phyloP scores from a whole-genome alignment of 2,888 invertebrate genomes.

The Plagiodera versicolora region DNA sequence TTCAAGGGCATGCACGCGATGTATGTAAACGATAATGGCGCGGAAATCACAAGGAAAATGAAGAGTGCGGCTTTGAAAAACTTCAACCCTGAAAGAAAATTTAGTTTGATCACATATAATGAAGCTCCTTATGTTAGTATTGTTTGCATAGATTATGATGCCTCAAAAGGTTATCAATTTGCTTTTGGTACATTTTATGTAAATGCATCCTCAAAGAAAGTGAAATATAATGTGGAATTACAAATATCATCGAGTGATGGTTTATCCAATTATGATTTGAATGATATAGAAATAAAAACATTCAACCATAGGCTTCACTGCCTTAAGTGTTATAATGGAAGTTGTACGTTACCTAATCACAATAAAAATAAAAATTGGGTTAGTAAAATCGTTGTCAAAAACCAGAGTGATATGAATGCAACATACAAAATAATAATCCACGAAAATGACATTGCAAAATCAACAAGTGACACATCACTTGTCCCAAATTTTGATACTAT shows the following conservation, averaged over 20 bases:
- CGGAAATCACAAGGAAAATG: neutral
- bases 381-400: slow-evolving; percentile 6
- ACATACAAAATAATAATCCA: neutral
- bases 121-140: slow-evolving; percentile 7
- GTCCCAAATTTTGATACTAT: neutral
- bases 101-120: slow-evolving; percentile 1
- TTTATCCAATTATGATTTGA: neutral
- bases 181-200: slow-evolving; percentile 9
- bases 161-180: slow-evolving; percentile 1
- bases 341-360: neutral
- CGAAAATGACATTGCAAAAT: neutral
- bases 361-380: slow-evolving; percentile 12
- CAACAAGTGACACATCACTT: neutral
- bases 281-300: slow-evolving; percentile 4
- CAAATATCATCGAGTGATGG: neutral
- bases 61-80: slow-evolving; percentile 8
- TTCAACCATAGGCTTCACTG: slow-evolving; percentile 3
- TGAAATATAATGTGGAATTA: slow-evolving; percentile 6
- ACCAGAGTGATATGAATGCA: neutral
- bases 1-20: slow-evolving; percentile 5
- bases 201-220: neutral
- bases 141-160: slow-evolving; percentile 2
- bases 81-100: slow-evolving; percentile 10
- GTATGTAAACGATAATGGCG: neutral
- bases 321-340: slow-evolving; percentile 1